phyloP scores from a whole-genome alignment of 2,888 invertebrate species.

The Chloromyia formosa region DNA sequence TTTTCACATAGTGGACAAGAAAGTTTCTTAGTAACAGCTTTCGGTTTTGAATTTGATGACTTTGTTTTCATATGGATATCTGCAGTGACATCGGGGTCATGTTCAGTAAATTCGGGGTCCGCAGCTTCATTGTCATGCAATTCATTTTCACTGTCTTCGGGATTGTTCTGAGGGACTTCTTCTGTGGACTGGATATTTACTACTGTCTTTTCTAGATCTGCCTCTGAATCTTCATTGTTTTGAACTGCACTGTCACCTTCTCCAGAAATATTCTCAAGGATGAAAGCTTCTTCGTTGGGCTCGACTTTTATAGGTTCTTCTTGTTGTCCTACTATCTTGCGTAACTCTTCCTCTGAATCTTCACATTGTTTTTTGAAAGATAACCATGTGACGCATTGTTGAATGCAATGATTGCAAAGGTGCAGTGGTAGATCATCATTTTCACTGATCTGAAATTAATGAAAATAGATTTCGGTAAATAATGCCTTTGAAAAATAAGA shows the following conservation, averaged over 20 bases:
- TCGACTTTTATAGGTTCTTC: not conserved
- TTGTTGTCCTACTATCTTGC: conserved; percentile 54
- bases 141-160: too few relatives aligned
- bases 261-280: not conserved
- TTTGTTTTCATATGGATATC: too few relatives aligned
- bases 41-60: too few relatives aligned
- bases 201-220: too few relatives aligned
- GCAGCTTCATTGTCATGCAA: too few relatives aligned
- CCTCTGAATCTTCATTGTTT: not conserved
- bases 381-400: conserved; percentile 63
- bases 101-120: too few relatives aligned
- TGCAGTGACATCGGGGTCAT: too few relatives aligned
- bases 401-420: conserved; percentile 64
- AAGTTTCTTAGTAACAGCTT: too few relatives aligned
- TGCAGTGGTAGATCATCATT: conserved; percentile 63
- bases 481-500: too few relatives aligned
- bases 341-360: conserved; percentile 62
- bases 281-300: not conserved
- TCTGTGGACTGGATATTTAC: too few relatives aligned
- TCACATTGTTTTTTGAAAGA: conserved; percentile 65
- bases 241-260: not conserved
- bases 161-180: too few relatives aligned
- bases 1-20: conserved; percentile 44
- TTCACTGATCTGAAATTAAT: conserved; percentile 61
- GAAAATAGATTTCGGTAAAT: not conserved